Evolutionary conservation across 2,113 vertebrate genomes (phyloP).

Genomic region (Candoia aspera): DNA sequence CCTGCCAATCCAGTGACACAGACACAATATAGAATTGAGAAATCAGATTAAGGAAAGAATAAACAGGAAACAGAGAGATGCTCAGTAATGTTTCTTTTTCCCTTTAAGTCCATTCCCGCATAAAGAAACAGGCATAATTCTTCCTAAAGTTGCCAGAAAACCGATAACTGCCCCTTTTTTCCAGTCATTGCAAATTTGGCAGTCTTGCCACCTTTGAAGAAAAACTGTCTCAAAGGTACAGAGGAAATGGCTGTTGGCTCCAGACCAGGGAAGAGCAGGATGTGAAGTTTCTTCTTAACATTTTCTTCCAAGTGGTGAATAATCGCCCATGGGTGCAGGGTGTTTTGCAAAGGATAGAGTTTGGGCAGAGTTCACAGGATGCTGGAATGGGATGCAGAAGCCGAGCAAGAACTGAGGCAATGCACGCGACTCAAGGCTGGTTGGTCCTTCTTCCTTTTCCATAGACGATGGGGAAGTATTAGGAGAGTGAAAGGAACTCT

Average conservation of each 20-base stretch:
- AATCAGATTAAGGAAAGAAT: constrained; percentile 17
- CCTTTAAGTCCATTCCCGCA: background rate
- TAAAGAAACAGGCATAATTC: constrained; percentile 20
- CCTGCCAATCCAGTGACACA: constrained; percentile 45
- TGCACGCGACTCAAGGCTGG: background rate
- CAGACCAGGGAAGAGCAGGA: background rate
- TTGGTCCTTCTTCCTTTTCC: background rate
- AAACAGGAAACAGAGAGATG: background rate
- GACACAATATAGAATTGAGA: constrained; percentile 47
- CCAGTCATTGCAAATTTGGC: background rate
- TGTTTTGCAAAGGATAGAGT: accelerated
- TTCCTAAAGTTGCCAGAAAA: accelerated
- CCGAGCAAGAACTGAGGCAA: background rate
- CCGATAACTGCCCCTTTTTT: background rate
- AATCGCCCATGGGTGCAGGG: too few species aligned
- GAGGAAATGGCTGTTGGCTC: background rate
- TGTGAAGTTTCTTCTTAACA: background rate
- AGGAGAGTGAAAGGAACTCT: background rate
- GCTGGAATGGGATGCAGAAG: background rate
- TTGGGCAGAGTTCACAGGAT: background rate
- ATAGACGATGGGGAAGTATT: background rate
- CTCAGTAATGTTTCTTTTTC: background rate
- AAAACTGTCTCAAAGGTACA: background rate
- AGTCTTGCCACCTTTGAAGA: background rate
- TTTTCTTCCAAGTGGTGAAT: background rate